Conservation (phyloP, 2,797 vertebrate genomes). For the Malacoraja senta region DNA sequence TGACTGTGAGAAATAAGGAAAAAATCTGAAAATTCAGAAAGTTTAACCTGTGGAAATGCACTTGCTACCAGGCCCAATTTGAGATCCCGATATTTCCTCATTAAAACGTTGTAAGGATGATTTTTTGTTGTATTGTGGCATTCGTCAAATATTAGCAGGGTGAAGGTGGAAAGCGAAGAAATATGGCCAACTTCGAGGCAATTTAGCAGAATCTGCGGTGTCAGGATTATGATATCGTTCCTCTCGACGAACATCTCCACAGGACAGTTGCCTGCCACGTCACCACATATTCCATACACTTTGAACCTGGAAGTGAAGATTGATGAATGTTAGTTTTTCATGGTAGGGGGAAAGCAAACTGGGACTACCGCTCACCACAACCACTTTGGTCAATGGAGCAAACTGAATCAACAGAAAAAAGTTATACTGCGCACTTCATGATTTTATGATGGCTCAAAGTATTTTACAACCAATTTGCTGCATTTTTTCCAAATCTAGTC, state of each 20-base stretch:
- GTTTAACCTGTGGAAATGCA: constrained; percentile 60
- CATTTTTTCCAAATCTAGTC: background rate
- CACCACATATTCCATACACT: constrained; percentile 61
- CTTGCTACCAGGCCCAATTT: constrained; percentile 50
- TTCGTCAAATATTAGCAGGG: constrained; percentile 68
- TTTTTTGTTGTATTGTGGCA: constrained; percentile 67
- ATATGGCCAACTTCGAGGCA: constrained; percentile 50
- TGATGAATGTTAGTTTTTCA: background rate
- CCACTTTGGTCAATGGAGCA: background rate
- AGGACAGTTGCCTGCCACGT: constrained; percentile 45
- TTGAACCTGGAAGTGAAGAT: constrained; percentile 48
- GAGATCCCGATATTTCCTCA: constrained; percentile 60
- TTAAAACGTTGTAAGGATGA: constrained; percentile 65
- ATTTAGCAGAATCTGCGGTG: constrained; percentile 69
- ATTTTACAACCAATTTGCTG: background rate
- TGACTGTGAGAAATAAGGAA: background rate
- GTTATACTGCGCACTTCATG: too few species aligned
- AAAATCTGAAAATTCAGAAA: background rate
- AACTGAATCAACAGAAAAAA: background rate
- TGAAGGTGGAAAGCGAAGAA: constrained; percentile 58
- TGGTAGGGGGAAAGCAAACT: background rate
- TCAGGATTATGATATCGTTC: constrained; percentile 64
- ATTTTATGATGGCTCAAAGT: background rate
- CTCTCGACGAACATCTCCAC: constrained; percentile 49
- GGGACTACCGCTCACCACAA: background rate